phyloP scores from a whole-genome alignment of 2,797 vertebrate species.

The Mus spretus region DNA sequence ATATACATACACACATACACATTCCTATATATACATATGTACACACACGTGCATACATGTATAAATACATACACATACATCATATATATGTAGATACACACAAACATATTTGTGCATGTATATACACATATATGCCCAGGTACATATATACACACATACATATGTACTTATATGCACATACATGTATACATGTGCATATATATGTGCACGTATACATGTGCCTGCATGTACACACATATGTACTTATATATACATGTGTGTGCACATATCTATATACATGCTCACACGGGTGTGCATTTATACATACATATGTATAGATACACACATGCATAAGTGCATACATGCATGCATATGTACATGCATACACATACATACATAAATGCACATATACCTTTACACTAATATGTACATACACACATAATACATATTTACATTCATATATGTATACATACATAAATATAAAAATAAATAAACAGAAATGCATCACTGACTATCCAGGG shows the following conservation, averaged over 20 bases:
- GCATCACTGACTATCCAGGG: not conserved
- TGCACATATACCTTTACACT: not conserved
- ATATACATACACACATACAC: not conserved
- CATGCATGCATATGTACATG: fast-evolving
- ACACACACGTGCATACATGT: not conserved
- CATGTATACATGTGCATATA: not conserved
- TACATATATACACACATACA: not conserved
- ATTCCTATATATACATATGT: not conserved
- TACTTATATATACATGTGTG: not conserved
- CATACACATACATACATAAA: too few relatives aligned
- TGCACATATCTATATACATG: not conserved
- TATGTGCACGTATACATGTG: too few relatives aligned
- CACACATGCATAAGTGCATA: not conserved
- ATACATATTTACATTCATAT: not conserved
- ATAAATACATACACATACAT: not conserved
- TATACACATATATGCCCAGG: not conserved
- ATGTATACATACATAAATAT: not conserved
- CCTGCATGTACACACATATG: not conserved
- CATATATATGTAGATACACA: not conserved
- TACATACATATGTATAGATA: not conserved
- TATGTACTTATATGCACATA: not conserved
- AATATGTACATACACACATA: not conserved
- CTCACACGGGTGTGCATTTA: not conserved
- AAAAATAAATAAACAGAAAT: not conserved
- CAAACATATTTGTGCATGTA: not conserved